These are phyloP conservation scores for Indri indri DNA, from an alignment of 2,113 vertebrate genomes.

Conservation along the genomic window DNA sequence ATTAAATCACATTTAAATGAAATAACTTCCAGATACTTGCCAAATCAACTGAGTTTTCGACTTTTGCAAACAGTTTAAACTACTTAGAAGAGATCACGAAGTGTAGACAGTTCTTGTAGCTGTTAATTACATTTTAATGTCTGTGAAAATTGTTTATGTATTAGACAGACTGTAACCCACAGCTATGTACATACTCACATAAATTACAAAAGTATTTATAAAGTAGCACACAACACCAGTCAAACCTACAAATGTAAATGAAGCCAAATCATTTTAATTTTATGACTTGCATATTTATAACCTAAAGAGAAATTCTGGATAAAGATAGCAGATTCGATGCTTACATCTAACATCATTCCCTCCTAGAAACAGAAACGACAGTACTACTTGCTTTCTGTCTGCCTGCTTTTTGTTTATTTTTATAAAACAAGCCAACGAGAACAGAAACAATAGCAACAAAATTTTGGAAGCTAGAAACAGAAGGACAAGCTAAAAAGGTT, in stretches of 20 bases:
- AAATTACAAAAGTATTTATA: constrained; percentile 39
- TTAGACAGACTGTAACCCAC: constrained; percentile 40
- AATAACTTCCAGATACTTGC: not conserved
- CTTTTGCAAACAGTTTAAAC: constrained; percentile 4
- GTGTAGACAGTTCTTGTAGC: not conserved
- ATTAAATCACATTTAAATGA: constrained; percentile 4
- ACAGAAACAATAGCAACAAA: not conserved
- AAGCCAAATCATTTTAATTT: constrained; percentile 35
- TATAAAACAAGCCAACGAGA: not conserved
- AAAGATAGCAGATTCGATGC: not conserved
- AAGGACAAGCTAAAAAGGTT: not conserved
- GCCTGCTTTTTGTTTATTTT: constrained; percentile 12
- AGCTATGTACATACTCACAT: constrained; percentile 19
- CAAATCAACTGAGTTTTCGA: not conserved
- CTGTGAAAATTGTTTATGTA: constrained; percentile 47
- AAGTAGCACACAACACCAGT: constrained; percentile 30
- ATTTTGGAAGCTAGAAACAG: not conserved
- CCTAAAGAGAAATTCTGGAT: not conserved
- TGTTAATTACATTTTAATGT: constrained; percentile 49
- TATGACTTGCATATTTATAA: constrained; percentile 30
- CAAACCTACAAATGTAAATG: constrained; percentile 10
- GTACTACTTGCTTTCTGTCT: not conserved
- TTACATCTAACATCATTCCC: not conserved
- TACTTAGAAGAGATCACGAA: not conserved
- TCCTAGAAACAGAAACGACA: constrained; percentile 23